Percentiles rank a stretch among this genome's conserved stretches.
Conservation (phyloP, 2,113 vertebrate species). For the Laterallus jamaicensis region DNA sequence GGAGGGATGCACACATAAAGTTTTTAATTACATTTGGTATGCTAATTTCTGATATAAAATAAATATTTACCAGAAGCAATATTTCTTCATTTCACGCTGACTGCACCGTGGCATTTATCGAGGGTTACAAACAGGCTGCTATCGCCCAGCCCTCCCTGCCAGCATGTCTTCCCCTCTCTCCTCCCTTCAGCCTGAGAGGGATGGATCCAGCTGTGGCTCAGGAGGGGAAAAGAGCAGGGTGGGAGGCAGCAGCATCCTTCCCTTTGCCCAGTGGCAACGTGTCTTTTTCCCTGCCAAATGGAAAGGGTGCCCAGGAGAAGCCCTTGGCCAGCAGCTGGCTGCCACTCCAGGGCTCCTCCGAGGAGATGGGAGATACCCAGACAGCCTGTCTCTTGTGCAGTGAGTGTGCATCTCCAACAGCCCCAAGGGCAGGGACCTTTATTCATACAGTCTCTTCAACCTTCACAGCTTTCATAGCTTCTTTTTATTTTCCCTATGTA, state of each 20-base stretch:
- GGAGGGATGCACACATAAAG: slow-evolving; percentile 62
- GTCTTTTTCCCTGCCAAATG: background rate
- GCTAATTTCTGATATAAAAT: slow-evolving; percentile 88
- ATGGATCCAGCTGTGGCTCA: background rate
- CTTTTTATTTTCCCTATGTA: background rate
- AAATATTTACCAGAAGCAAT: slow-evolving; percentile 84
- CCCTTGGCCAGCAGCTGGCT: background rate
- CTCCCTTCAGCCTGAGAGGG: background rate
- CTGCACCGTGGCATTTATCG: slow-evolving; percentile 76
- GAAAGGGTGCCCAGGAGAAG: background rate
- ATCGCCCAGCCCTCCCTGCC: background rate
- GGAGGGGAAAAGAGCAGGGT: background rate
- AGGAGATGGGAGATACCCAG: background rate
- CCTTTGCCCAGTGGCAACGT: rapidly evolving
- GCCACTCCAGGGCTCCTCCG: background rate
- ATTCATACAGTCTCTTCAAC: background rate
- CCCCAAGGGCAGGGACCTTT: background rate
- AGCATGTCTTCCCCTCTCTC: background rate
- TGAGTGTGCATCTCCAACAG: background rate
- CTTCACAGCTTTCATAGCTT: background rate
- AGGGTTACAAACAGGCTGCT: slow-evolving; percentile 70
- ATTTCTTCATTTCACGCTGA: slow-evolving; percentile 85
- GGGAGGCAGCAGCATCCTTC: background rate
- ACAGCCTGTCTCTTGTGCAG: background rate
- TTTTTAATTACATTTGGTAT: slow-evolving; percentile 89